Evolutionary conservation across 1,140 invertebrate genomes (phyloP).

Genomic region (Trichonephila clavipes): DNA sequence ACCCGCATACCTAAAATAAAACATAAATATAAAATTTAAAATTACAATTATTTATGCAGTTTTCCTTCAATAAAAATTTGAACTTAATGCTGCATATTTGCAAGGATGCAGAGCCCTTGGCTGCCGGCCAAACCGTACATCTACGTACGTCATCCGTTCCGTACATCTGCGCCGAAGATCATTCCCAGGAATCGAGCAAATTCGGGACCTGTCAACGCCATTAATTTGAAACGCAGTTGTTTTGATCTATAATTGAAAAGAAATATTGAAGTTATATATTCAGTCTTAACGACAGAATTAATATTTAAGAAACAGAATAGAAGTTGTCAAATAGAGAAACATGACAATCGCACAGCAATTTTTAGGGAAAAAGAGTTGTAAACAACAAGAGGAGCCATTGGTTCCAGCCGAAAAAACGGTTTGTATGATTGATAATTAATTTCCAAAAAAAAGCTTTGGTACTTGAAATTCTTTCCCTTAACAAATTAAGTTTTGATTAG

Average conservation of each 20-base stretch:
- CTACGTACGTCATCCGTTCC: conserved; percentile 44
- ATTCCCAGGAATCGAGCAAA: neutral
- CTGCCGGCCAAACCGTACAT: conserved; percentile 30
- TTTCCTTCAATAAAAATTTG: no score
- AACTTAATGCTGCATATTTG: neutral
- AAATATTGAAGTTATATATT: neutral
- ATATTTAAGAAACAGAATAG: neutral
- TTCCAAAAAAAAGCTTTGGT: no score
- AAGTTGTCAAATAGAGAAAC: neutral
- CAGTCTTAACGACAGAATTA: neutral
- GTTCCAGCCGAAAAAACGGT: conserved; percentile 65
- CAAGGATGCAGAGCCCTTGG: neutral
- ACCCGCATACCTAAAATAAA: no score
- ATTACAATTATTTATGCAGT: no score
- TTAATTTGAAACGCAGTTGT: conserved; percentile 17
- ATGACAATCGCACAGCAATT: conserved; percentile 74
- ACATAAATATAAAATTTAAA: no score
- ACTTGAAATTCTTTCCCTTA: no score
- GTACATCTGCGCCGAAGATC: conserved; percentile 8
- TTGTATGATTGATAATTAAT: neutral
- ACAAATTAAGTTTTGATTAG: no score
- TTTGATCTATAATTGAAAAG: neutral
- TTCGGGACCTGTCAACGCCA: conserved; percentile 28
- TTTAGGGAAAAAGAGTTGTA: conserved; percentile 70
- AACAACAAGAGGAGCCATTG: conserved; percentile 68